phyloP scores from a whole-genome alignment of 2,113 vertebrate genomes.

The Pelecanoides urinatrix region DNA sequence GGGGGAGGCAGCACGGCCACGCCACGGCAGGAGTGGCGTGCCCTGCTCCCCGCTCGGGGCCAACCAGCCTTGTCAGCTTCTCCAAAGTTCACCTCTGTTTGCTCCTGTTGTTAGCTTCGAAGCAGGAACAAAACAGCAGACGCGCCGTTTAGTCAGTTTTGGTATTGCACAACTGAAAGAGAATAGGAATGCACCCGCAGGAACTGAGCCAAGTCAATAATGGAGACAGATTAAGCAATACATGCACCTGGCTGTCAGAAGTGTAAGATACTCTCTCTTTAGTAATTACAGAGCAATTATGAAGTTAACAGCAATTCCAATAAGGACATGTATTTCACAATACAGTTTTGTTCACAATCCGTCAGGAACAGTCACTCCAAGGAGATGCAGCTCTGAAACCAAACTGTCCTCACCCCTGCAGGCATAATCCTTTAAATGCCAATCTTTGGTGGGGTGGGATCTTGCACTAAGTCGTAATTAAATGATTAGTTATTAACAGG shows the following conservation, averaged over 20 bases:
- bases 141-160: not conserved
- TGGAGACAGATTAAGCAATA: constrained; percentile 64
- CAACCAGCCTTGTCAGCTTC: not conserved
- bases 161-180: constrained; percentile 62
- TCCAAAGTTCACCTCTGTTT: not conserved
- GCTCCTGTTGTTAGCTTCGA: not conserved
- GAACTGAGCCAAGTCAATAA: constrained; percentile 58
- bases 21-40: accelerated
- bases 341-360: constrained; percentile 35
- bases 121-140: constrained; percentile 46
- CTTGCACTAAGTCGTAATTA: constrained; percentile 24
- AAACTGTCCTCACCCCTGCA: constrained; percentile 12
- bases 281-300: constrained; percentile 65
- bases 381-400: constrained; percentile 30
- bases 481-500: constrained; percentile 50
- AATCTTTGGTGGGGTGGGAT: constrained; percentile 16
- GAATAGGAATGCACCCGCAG: constrained; percentile 38
- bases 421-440: constrained; percentile 40
- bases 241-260: constrained; percentile 67
- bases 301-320: constrained; percentile 59
- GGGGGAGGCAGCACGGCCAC: not conserved
- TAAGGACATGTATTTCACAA: constrained; percentile 53
- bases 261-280: constrained; percentile 57
- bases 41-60: not conserved
- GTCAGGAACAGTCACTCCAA: constrained; percentile 28